Evolutionary conservation across 1,140 invertebrate genomes (phyloP).

Genomic region (Pseudomyrmex dendroicus): DNA sequence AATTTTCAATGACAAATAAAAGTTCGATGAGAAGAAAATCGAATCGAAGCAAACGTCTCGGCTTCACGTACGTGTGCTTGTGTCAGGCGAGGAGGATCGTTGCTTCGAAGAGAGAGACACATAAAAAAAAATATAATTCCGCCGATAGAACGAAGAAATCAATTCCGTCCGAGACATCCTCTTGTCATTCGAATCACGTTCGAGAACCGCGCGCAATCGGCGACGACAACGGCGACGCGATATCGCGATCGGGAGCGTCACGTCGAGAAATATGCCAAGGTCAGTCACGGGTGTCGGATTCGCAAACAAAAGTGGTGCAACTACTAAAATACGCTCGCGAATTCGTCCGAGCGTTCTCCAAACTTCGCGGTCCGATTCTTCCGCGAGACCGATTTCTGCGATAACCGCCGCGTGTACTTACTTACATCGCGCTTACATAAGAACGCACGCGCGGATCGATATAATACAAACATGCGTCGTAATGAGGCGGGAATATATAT

Average conservation of each 20-base stretch:
- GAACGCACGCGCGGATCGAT: background rate
- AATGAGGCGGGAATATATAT: background rate
- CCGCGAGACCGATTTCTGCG: background rate
- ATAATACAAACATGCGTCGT: slow-evolving; percentile 14
- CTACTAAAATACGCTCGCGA: too few species aligned
- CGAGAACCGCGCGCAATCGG: slow-evolving; percentile 18
- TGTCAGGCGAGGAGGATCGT: too few species aligned
- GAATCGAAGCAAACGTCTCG: too few species aligned
- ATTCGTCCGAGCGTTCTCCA: background rate
- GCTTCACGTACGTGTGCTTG: too few species aligned
- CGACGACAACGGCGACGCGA: background rate
- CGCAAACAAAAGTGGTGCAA: slow-evolving; percentile 47
- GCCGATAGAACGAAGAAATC: slow-evolving; percentile 17
- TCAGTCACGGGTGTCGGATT: slow-evolving; percentile 37
- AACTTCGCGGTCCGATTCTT: background rate
- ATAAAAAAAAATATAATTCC: background rate
- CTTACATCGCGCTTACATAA: slow-evolving; percentile 11
- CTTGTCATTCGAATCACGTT: slow-evolving; percentile 43
- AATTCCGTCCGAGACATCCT: background rate
- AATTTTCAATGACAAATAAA: too few species aligned
- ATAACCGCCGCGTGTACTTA: background rate
- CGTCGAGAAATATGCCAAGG: slow-evolving; percentile 48
- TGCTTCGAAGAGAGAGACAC: background rate
- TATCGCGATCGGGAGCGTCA: slow-evolving; percentile 12
- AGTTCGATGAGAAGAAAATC: too few species aligned